Evolutionary conservation across 2,888 invertebrate genomes (phyloP).

Genomic region (Galeruca laticollis): DNA sequence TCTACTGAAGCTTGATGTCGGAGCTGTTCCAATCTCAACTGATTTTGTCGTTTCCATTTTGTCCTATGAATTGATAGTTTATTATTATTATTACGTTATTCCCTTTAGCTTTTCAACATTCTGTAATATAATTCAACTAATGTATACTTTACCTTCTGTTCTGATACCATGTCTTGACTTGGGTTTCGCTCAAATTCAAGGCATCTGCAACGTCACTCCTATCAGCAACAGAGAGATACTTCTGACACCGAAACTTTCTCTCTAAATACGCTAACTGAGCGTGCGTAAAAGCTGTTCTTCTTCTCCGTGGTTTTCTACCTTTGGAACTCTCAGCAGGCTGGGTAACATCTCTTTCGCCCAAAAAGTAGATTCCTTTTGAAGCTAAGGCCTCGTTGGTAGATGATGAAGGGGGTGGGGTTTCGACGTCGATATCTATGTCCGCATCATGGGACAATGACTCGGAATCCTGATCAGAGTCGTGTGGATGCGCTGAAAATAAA

Average conservation of each 20-base stretch:
- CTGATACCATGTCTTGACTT: constrained; percentile 97
- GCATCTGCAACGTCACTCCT: constrained; percentile 93
- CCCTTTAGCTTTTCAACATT: not conserved
- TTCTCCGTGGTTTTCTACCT: constrained; percentile 83
- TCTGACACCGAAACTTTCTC: constrained; percentile 92
- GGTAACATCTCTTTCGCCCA: constrained; percentile 53
- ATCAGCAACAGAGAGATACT: constrained; percentile 93
- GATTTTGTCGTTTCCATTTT: constrained; percentile 92
- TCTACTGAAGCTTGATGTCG: constrained; percentile 86
- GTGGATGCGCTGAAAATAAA: constrained; percentile 15
- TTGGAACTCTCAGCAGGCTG: constrained; percentile 60
- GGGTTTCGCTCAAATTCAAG: constrained; percentile 90
- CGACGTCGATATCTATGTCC: constrained; percentile 21
- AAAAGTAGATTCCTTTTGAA: constrained; percentile 17
- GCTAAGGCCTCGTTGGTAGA: constrained; percentile 23
- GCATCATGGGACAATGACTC: constrained; percentile 6
- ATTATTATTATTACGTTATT: no score
- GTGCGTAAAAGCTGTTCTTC: constrained; percentile 93
- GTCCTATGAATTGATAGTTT: constrained; percentile 71
- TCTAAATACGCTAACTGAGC: constrained; percentile 93
- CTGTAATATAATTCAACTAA: not conserved
- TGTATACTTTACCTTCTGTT: constrained; percentile 77
- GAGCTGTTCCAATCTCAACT: constrained; percentile 85
- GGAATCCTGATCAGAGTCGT: constrained; percentile 28
- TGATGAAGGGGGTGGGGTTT: constrained; percentile 32